Percentiles rank a stretch among this genome's conserved stretches.
Evolutionary conservation across 2,888 invertebrate genomes (phyloP).

Genomic region (Onchidella celtica): DNA sequence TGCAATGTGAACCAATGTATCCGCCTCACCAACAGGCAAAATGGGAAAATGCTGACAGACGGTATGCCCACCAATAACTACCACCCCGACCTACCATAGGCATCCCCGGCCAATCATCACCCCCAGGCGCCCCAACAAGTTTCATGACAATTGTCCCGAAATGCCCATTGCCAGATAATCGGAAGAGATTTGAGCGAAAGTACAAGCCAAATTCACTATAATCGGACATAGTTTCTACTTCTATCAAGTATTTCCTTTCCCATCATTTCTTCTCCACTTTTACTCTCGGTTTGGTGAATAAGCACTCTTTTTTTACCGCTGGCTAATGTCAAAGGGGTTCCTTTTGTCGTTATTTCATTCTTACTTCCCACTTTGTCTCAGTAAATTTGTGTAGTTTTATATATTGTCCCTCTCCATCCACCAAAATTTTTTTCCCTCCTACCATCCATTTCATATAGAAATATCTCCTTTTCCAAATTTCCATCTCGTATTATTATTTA

Average conservation of each 20-base stretch:
- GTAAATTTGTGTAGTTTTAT: constrained; percentile 19
- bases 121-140: too few relatives aligned
- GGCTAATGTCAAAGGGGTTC: constrained; percentile 43
- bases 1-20: too few relatives aligned
- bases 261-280: background rate
- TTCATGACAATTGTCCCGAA: too few relatives aligned
- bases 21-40: too few relatives aligned
- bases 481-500: too few relatives aligned
- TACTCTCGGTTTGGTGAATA: constrained; percentile 4
- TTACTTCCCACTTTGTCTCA: constrained; percentile 1
- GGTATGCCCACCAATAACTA: too few relatives aligned
- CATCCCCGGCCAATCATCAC: too few relatives aligned
- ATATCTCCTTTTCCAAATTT: too few relatives aligned
- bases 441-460: too few relatives aligned
- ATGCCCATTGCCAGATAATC: constrained; percentile 42
- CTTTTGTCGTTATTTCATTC: background rate
- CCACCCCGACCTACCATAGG: too few relatives aligned
- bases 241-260: background rate
- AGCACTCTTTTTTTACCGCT: constrained; percentile 6
- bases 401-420: constrained; percentile 4
- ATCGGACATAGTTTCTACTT: background rate
- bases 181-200: constrained; percentile 40
- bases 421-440: too few relatives aligned
- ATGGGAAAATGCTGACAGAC: too few relatives aligned
- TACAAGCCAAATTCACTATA: background rate